Evolutionary conservation across 2,113 vertebrate genomes (phyloP), one percentile per base, ranked within the genome.

Genomic region (Meles meles): DNA sequence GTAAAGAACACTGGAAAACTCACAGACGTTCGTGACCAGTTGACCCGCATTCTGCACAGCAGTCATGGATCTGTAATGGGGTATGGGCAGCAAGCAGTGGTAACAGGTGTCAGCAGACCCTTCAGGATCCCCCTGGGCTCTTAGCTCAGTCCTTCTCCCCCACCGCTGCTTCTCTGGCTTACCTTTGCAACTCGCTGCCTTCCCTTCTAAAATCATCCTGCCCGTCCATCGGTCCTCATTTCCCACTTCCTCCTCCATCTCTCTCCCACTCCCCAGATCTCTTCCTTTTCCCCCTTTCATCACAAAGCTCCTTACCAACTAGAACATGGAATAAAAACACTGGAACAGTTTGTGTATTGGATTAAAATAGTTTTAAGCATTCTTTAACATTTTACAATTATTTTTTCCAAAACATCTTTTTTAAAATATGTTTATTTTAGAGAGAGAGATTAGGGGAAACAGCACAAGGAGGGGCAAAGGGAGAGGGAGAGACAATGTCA

Each of bases 171-270:
- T 27, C 76, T 47, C 74, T 0, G 18, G 15, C 17, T 74, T 2
- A 6, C 31, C n/a, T 3, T 2, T 2, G 25, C 29, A 14, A 20
- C 47, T 42, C 1, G 0, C 47, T 0, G 31, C 5, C 37, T 31
- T 47, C 5, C 17, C 21, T 4, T 23, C 4, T 20, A 6, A 25
- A 31, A 8, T 29, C 17, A 17, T 13, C 34, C 77, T 25, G 61
- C 59, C 7, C 0, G 0, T 6, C 37, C 15, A 0, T 59, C 84
- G 23, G 10, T 12, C 7, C 27, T 3, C 15, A 1, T 2, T 14
- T 3, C 79, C 14, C 4, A 15, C 1, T 9, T 17, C 34, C 20
- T 20, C 29, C 59, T 5, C 4, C 23, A 2, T 1, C 3, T 4
- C 67, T 17, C 42, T 14, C 27, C 44, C 39, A n/a, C 23, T 1